A percentile compares a stretch with the other conserved stretches of the same genome.
phyloP scores from a whole-genome alignment of 2,113 vertebrate genomes.

The Podarcis muralis region DNA sequence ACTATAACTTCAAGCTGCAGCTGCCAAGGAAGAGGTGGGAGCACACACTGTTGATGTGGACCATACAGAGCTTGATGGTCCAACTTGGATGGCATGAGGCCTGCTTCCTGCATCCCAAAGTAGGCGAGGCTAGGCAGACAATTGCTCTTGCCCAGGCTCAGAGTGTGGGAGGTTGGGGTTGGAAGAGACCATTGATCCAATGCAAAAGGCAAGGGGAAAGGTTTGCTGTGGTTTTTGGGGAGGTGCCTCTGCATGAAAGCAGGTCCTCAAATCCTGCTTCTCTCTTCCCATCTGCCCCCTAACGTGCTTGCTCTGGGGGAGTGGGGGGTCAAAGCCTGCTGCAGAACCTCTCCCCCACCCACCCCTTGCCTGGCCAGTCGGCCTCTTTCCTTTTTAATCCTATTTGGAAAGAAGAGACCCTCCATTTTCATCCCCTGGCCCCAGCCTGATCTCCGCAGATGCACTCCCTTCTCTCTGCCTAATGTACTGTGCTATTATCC shows the following conservation, averaged over 20 bases:
- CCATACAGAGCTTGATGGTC: not conserved
- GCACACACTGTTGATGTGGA: not conserved
- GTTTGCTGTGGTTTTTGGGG: not conserved
- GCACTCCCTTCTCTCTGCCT: not conserved
- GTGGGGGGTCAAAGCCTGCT: not conserved
- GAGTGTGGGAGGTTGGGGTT: not conserved
- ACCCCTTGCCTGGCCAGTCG: not conserved
- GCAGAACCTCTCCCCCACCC: not conserved
- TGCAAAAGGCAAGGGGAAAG: not conserved
- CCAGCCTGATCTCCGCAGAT: constrained; percentile 2
- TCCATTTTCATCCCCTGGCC: constrained; percentile 3
- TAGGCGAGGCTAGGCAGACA: not conserved
- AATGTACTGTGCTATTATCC: constrained; percentile 15
- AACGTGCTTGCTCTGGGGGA: too few relatives aligned
- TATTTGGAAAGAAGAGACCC: constrained; percentile 8
- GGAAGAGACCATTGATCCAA: not conserved
- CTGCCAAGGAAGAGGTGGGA: too few relatives aligned
- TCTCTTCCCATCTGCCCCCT: not conserved
- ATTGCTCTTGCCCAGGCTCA: not conserved
- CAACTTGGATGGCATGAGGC: not conserved
- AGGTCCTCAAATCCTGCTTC: not conserved
- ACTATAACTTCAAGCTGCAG: too few relatives aligned
- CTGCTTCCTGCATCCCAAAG: not conserved
- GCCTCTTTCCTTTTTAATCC: not conserved
- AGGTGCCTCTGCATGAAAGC: not conserved